Conservation (phyloP, 2,888 invertebrate species). For the Drosophila mimetica region DNA sequence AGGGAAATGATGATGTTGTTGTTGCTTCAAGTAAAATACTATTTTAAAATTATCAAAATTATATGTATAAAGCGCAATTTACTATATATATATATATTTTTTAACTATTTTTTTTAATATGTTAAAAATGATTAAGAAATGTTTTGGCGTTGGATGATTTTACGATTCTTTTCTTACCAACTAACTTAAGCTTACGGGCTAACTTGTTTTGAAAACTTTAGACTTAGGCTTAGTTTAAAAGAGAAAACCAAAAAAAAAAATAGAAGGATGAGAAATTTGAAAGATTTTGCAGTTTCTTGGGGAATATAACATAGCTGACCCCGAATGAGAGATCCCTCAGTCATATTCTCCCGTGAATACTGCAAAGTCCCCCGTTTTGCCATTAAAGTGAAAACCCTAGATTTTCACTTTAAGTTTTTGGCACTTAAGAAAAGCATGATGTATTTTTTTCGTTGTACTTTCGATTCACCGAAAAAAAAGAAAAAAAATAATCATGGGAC, state of each 20-base stretch:
- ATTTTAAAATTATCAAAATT: slow-evolving; percentile 29
- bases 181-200: slow-evolving; percentile 56
- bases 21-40: slow-evolving; percentile 19
- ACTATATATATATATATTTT: slow-evolving; percentile 31
- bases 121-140: slow-evolving; percentile 55
- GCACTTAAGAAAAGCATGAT: slow-evolving; percentile 10
- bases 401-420: slow-evolving; percentile 13
- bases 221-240: slow-evolving; percentile 3
- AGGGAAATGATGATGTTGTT: slow-evolving; percentile 39
- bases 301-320: slow-evolving; percentile 4
- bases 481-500: slow-evolving; percentile 33
- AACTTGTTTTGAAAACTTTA: slow-evolving; percentile 9
- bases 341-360: slow-evolving; percentile 6
- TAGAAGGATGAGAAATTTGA: slow-evolving; percentile 1
- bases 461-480: slow-evolving; percentile 37
- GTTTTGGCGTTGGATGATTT: slow-evolving; percentile 53
- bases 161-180: slow-evolving; percentile 25
- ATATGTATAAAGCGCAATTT: slow-evolving; percentile 64
- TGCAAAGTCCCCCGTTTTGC: slow-evolving; percentile 12
- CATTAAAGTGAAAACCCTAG: slow-evolving; percentile 11
- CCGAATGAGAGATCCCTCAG: slow-evolving; percentile 1
- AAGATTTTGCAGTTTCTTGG: slow-evolving; percentile 1
- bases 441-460: slow-evolving; percentile 27
- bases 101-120: slow-evolving; percentile 31
- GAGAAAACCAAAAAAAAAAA: neutral